Evolutionary conservation across 2,888 invertebrate genomes (phyloP), one percentile per base, ranked within the genome.

Genomic region (Candidula unifasciata): DNA sequence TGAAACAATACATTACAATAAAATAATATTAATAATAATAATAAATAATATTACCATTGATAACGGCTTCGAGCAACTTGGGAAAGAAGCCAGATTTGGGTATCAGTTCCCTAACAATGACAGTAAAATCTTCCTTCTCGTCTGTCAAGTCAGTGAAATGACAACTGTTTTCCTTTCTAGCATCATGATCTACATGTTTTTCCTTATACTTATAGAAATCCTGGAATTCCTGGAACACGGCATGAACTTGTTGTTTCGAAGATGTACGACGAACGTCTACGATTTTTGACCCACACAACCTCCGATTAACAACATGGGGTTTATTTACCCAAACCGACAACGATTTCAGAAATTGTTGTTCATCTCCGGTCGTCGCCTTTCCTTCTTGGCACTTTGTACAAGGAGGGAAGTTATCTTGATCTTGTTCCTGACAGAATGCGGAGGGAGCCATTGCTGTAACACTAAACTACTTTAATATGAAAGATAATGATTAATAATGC

Each of bases 271-370:
- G 27, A 0, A 66, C 21, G 30, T 27, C 24, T 21, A 87, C 18
- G 2, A 90, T 86, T 74, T 88, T 89, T 3, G 90, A 86, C 0
- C 92, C 92, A 86, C 90, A 89, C 10, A 92, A 81, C 33, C 91
- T 85, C 21, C 90, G 85, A 85, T 92, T 92, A 0, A 90, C 89
- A 33, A 91, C 91, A 74, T 92, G 92, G 0, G 92, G 92, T 86
- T 92, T 92, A 84, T 92, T 91, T 60, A 92, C 88, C 89, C 90
- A 92, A 30, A 92, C 88, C 2, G 90, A 88, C 2, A 90, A 44
- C 18, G 92, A 88, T 64, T 88, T 87, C 24, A 86, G 74, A 83
- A 91, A 91, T 6, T 88, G 87, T 35, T 78, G 79, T 44, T 76
- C 27, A 0, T 33, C 74, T 0, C 83, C 85, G 24, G 74, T 83